A percentile compares a stretch with the other conserved stretches of the same genome.
These are phyloP conservation scores for Erebia ligea DNA, from an alignment of 2,888 invertebrate genomes.

Conservation along the genomic window DNA sequence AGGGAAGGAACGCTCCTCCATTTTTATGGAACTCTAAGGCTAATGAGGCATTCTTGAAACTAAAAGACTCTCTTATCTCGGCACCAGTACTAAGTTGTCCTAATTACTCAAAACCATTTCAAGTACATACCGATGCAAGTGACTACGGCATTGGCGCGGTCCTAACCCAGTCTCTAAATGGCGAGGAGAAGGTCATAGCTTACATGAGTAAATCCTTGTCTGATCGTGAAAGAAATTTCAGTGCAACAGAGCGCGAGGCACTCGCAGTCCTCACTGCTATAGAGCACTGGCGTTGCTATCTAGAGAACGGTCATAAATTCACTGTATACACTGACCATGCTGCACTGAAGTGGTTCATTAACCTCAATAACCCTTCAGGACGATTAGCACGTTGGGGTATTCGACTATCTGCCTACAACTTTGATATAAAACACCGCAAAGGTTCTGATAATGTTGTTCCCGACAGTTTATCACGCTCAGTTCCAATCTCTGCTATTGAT, in stretches of 20 bases:
- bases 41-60: too few species aligned
- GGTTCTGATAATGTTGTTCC: too few species aligned
- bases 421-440: too few species aligned
- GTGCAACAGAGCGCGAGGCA: constrained; percentile 36
- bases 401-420: too few species aligned
- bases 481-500: too few species aligned
- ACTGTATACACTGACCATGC: not conserved
- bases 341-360: constrained; percentile 7
- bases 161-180: constrained; percentile 34
- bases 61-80: too few species aligned
- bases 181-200: not conserved
- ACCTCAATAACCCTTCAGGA: not conserved
- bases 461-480: too few species aligned
- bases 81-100: too few species aligned
- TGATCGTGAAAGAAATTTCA: constrained; percentile 25
- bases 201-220: constrained; percentile 15
- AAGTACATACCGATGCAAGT: constrained; percentile 44
- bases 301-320: not conserved
- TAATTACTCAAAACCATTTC: constrained; percentile 14
- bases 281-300: constrained; percentile 24
- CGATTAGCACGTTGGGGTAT: too few species aligned
- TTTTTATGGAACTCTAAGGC: constrained; percentile 34
- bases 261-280: constrained; percentile 36
- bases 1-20: constrained; percentile 35
- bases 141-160: constrained; percentile 39